Percentiles rank a stretch among this genome's conserved stretches.
phyloP scores from a whole-genome alignment of 2,797 vertebrate species.

The Epinephelus malabaricus region DNA sequence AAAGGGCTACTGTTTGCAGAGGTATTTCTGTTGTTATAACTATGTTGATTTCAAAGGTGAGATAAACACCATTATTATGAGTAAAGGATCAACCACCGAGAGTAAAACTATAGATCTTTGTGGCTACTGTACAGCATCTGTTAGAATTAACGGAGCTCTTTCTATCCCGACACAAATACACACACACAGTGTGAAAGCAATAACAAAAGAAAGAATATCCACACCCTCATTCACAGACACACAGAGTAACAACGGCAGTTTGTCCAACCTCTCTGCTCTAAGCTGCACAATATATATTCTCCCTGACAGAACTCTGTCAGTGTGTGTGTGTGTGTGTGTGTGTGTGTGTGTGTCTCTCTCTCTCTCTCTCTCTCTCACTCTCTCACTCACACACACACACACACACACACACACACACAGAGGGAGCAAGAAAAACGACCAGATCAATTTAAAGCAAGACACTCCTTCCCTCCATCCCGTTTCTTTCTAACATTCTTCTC shows the following conservation, averaged over 20 bases:
- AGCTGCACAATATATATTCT: slow-evolving; percentile 34
- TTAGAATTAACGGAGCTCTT: slow-evolving; percentile 10
- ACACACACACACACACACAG: background rate
- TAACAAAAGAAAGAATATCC: slow-evolving; percentile 21
- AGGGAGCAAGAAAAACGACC: slow-evolving; percentile 10
- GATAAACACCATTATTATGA: background rate
- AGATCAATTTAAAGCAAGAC: slow-evolving; percentile 37
- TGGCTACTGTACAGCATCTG: slow-evolving; percentile 2
- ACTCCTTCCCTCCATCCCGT: slow-evolving; percentile 29
- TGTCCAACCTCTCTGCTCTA: slow-evolving; percentile 28
- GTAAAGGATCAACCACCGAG: background rate
- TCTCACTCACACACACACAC: too few species aligned
- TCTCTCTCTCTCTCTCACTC: too few species aligned
- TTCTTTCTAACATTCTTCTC: slow-evolving; percentile 25
- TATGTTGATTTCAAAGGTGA: background rate
- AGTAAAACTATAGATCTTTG: background rate
- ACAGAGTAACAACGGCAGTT: slow-evolving; percentile 29
- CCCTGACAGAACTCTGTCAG: slow-evolving; percentile 1
- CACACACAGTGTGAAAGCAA: background rate
- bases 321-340: slow-evolving; percentile 1
- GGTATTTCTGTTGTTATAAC: background rate
- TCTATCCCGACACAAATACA: background rate
- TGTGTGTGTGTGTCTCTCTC: too few species aligned
- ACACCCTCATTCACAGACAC: slow-evolving; percentile 9
- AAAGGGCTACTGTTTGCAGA: background rate